Evolutionary conservation across 1,140 invertebrate species (phyloP).

Genomic region (Thaumatotibia leucotreta): DNA sequence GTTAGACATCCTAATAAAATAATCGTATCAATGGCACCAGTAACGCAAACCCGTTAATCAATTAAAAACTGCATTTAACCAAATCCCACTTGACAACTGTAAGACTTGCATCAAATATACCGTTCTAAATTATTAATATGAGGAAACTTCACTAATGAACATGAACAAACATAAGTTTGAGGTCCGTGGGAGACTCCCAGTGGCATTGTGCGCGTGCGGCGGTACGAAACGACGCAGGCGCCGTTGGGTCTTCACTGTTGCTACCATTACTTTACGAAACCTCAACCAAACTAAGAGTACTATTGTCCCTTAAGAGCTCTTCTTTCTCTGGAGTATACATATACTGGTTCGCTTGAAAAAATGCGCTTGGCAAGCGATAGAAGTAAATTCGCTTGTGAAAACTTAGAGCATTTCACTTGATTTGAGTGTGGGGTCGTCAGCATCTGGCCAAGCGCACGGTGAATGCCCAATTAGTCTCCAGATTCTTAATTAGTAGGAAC

Average conservation of each 20-base stretch:
- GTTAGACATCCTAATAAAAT: not conserved
- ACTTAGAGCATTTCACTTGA: not conserved
- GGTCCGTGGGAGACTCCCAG: slow-evolving; percentile 42
- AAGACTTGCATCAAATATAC: slow-evolving; percentile 39
- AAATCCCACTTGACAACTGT: slow-evolving; percentile 4
- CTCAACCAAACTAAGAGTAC: not conserved
- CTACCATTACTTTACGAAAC: not conserved
- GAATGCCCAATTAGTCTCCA: slow-evolving; percentile 56
- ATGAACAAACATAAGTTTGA: slow-evolving; percentile 37
- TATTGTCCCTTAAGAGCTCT: not conserved
- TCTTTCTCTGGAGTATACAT: not conserved
- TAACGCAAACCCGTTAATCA: not conserved
- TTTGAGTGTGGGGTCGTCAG: slow-evolving; percentile 33
- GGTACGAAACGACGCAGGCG: not conserved
- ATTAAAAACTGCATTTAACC: not conserved
- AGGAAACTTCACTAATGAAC: slow-evolving; percentile 54
- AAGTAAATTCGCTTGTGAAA: not conserved
- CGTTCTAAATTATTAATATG: slow-evolving; percentile 69
- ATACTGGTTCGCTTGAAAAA: not conserved
- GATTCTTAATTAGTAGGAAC: slow-evolving; percentile 39
- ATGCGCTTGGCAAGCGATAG: not conserved
- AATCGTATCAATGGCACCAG: not conserved
- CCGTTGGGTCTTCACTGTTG: not conserved
- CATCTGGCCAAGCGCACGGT: slow-evolving; percentile 11
- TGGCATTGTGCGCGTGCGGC: slow-evolving; percentile 30